These are phyloP conservation scores for Triplophysa siluroides DNA, from an alignment of 2,113 vertebrate species.

Conservation along the genomic window DNA sequence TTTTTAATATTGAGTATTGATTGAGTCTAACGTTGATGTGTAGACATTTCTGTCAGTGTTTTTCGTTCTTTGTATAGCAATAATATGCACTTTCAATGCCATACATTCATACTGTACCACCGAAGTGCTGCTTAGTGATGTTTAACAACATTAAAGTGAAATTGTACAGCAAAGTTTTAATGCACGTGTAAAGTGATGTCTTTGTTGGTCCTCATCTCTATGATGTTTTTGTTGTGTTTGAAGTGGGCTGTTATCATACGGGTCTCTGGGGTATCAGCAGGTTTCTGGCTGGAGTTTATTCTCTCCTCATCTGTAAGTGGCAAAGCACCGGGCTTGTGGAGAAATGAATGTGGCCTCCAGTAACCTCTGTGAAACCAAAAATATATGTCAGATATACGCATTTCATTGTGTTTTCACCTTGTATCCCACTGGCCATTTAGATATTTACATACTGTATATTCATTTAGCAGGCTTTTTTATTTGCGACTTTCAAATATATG, in stretches of 20 bases:
- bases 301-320: conserved; percentile 60
- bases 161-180: neutral
- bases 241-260: neutral
- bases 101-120: neutral
- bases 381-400: neutral
- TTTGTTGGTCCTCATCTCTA: conserved; percentile 47
- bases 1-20: neutral
- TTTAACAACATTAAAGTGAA: neutral
- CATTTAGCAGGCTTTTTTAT: no score
- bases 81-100: conserved; percentile 1
- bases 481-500: neutral
- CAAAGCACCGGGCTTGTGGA: conserved; percentile 50
- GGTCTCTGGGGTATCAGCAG: neutral
- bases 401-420: neutral
- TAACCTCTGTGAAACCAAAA: conserved; percentile 47
- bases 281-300: conserved; percentile 43
- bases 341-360: conserved; percentile 50
- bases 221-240: conserved; percentile 37
- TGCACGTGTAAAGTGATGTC: conserved; percentile 8
- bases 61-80: neutral
- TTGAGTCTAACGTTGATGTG: neutral
- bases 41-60: neutral
- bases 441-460: no score
- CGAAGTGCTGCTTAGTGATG: conserved; percentile 40
- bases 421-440: neutral